Evolutionary conservation across 2,888 invertebrate genomes (phyloP).

Genomic region (Chloroclystis v-ata): DNA sequence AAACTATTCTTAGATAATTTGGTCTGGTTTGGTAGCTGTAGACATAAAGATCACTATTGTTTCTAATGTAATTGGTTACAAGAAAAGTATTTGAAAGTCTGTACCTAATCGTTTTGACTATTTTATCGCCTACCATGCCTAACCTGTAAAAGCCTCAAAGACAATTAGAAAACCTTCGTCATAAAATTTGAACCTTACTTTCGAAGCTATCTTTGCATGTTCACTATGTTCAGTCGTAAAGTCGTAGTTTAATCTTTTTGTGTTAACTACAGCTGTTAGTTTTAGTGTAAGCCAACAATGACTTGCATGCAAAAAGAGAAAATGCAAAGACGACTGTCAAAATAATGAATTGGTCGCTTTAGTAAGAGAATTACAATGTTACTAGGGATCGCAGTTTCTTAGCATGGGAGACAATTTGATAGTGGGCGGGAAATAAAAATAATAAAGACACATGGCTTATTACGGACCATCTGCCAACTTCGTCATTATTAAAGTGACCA

Average conservation of each 20-base stretch:
- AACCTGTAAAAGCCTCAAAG: neutral
- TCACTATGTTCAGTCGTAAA: constrained; percentile 2
- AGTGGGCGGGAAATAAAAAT: constrained; percentile 25
- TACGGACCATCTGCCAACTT: constrained; percentile 22
- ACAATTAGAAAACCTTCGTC: constrained; percentile 2
- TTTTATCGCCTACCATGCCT: neutral
- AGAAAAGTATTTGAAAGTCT: no score
- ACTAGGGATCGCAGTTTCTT: no score
- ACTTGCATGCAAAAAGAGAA: constrained; percentile 37
- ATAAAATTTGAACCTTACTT: constrained; percentile 3
- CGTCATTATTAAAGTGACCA: constrained; percentile 18
- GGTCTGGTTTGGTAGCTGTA: neutral
- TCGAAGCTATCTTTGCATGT: constrained; percentile 3
- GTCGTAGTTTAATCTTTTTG: constrained; percentile 1
- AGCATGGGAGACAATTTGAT: constrained; percentile 5
- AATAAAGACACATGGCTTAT: constrained; percentile 28
- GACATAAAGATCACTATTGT: neutral
- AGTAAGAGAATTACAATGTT: neutral
- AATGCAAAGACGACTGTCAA: constrained; percentile 16
- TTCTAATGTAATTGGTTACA: neutral
- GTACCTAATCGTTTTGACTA: neutral
- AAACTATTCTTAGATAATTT: neutral
- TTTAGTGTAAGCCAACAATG: constrained; percentile 10
- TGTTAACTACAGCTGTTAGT: constrained; percentile 2
- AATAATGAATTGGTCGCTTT: neutral